Evolutionary conservation across 2,113 vertebrate genomes (phyloP).

Genomic region (Camelus dromedarius): DNA sequence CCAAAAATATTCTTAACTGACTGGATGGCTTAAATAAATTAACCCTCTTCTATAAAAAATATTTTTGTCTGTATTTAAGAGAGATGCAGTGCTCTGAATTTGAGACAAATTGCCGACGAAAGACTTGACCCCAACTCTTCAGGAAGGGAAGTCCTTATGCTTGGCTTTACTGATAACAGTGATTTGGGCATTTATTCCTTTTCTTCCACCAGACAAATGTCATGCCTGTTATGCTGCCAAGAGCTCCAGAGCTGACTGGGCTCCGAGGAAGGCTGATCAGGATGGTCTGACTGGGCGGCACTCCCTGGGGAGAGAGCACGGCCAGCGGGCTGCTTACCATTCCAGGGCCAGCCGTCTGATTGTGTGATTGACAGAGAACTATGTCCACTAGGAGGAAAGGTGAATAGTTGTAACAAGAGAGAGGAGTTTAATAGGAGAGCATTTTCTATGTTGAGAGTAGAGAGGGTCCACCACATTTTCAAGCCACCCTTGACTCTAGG

Average conservation of each 20-base stretch:
- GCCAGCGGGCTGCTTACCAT: background rate
- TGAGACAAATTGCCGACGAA: constrained; percentile 3
- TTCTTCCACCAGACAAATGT: background rate
- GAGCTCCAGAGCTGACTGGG: background rate
- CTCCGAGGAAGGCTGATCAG: background rate
- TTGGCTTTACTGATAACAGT: background rate
- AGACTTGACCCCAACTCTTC: background rate
- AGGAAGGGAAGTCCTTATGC: background rate
- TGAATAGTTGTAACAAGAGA: background rate
- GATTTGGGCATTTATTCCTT: background rate
- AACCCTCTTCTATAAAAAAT: constrained; percentile 33
- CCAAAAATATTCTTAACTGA: background rate
- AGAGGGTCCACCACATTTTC: too few species aligned
- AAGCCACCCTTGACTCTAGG: background rate
- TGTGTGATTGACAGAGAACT: background rate
- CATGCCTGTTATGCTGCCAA: background rate
- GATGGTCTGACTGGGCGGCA: accelerated
- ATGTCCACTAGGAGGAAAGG: background rate
- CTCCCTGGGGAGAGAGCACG: background rate
- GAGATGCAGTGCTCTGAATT: background rate
- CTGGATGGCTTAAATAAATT: constrained; percentile 27
- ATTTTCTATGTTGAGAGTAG: background rate
- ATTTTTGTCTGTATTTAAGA: background rate
- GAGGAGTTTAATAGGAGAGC: background rate
- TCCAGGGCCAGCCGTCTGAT: background rate